Base-by-base conservation (phyloP, 2,888 invertebrate genomes). In the Phasia obesa region DNA sequence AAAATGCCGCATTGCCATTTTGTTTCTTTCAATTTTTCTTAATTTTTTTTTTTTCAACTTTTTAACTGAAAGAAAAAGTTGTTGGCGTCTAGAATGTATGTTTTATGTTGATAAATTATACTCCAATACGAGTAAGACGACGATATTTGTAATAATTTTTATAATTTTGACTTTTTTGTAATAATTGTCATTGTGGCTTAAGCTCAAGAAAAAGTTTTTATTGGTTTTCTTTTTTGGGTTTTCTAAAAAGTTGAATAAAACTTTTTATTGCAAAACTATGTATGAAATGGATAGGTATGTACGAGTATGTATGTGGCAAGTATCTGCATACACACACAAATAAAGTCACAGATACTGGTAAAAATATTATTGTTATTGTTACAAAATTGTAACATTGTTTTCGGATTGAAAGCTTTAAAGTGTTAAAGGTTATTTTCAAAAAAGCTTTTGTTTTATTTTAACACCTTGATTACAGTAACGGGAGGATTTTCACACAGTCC, bases 1-100 rank as follows among this genome's bases (percentile, higher is more conserved):
- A 87, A 84, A 83, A 85, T 86, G 87, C 87, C 85, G 84, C 86
- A 81, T 88, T 87, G 88, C 86, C 87, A 88, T 51, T 82, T 82
- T 70, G 25, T 76, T 86, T 55, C 73, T 86, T 53, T 47, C 0
- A 2, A 15, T 4, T 42, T 55, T 25, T 42, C 3, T 13, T 6
- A 2, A 11, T 15, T 47, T 64, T 49, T 13, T 19, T 55, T 35
- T 78, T 71, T 59, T 19, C n/a, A 67, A 44, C 21, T 64, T 49
- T 67, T 27, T 25, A 75, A 44, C 44, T 21, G 62, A 42, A 67
- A 71, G 57, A 71, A 69, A 76, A 73, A 79, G 76, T 74, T 31
- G 80, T 80, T 82, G 82, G 82, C 82, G 82, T 75, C 77, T 77
- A 49, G 44, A 74, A 77, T 74, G 77, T 74, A 64, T 74, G 62